Evolutionary conservation across 2,888 invertebrate genomes (phyloP), one percentile per base, ranked within the genome.

Genomic region (Cremastinae sp.): DNA sequence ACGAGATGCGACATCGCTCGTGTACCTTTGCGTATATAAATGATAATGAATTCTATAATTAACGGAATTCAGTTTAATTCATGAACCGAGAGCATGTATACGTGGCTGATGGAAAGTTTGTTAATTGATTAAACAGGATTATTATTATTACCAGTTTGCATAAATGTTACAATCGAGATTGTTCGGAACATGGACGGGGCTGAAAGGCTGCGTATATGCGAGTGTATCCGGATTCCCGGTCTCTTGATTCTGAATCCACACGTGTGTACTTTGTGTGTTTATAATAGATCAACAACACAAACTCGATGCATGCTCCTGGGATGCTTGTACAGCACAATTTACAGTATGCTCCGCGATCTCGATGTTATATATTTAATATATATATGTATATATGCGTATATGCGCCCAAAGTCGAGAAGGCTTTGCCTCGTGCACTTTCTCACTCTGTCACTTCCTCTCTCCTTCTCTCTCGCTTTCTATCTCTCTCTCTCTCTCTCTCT

Each of bases 241-340:
- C 47, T 49, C 62, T 38, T 4, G 49, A 47, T 38, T 47, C 62
- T 58, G n/a, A 3, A 28, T 14, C 43, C 54, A 7, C 51, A 18
- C 16, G 43, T 69, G 74, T 69, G 49, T 69, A 43, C 68, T 74
- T 62, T 69, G 62, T 64, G 64, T 69, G 56, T 69, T 69, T 69
- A 74, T 69, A 74, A 56, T 74, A 45, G 62, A 69, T 74, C 69
- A 49, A 36, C 43, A 74, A 58, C 58, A 58, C 64, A 74, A 69
- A 74, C 74, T 51, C 49, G 41, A 68, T 64, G 56, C 45, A 36
- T 16, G 56, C 56, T 38, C 20, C 8, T 34, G 43, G 45, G 41
- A 10, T 38, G 47, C 34, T 68, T 68, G 49, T 28, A 61, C 20
- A 34, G 58, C 38, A 49, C 49, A 49, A 47, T 62, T 38, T 47